These are phyloP conservation scores for Agonum fuliginosum DNA, from an alignment of 2,888 invertebrate species.

Conservation along the genomic window DNA sequence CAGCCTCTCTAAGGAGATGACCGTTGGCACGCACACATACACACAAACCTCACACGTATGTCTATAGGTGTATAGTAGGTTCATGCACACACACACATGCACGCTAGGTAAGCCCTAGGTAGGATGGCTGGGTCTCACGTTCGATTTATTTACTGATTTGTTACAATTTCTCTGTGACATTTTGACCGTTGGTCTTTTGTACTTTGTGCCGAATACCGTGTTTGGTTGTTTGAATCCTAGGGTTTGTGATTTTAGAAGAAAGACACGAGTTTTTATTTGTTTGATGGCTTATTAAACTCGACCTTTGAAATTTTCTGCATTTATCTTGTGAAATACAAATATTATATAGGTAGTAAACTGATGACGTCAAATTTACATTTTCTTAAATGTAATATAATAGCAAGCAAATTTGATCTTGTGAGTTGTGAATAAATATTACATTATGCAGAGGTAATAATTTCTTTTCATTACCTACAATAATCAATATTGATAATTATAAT, in stretches of 20 bases:
- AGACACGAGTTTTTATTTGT: slow-evolving; percentile 6
- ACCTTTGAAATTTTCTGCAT: not conserved
- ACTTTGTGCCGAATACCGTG: not conserved
- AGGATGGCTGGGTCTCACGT: slow-evolving; percentile 29
- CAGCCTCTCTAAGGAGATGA: slow-evolving; percentile 50
- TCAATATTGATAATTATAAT: too few relatives aligned
- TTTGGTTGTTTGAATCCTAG: slow-evolving; percentile 16
- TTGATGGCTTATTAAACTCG: slow-evolving; percentile 1
- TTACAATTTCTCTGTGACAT: slow-evolving; percentile 59
- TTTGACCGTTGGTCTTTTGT: slow-evolving; percentile 58
- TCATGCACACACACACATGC: not conserved
- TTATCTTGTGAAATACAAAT: too few relatives aligned
- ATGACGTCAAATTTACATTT: too few relatives aligned
- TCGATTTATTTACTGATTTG: slow-evolving; percentile 60
- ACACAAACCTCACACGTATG: not conserved
- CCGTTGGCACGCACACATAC: slow-evolving; percentile 45
- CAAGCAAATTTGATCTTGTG: too few relatives aligned
- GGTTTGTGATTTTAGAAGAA: slow-evolving; percentile 5
- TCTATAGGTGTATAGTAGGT: not conserved
- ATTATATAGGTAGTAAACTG: not conserved
- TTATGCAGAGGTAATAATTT: too few relatives aligned
- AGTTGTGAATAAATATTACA: too few relatives aligned
- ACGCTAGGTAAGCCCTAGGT: too few relatives aligned
- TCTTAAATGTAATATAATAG: too few relatives aligned
- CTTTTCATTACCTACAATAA: too few relatives aligned